Evolutionary conservation across 2,888 invertebrate genomes (phyloP).

Genomic region (Gandaritis pyraliata): DNA sequence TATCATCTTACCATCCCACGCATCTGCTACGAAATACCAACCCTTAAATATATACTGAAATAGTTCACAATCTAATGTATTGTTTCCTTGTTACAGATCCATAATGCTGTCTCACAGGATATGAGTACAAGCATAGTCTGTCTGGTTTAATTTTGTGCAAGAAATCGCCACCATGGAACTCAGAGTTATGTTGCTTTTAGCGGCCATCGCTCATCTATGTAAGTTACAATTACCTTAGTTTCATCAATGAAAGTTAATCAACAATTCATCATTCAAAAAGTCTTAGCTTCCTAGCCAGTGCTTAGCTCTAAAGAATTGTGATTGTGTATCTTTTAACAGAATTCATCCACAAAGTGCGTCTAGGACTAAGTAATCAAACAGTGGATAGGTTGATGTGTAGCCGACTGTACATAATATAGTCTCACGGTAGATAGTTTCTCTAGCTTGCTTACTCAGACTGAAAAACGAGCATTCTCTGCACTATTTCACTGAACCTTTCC

Average conservation of each 20-base stretch:
- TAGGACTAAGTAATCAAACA: too few relatives aligned
- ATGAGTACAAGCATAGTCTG: constrained; percentile 43
- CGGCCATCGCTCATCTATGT: constrained; percentile 68
- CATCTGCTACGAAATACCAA: background rate
- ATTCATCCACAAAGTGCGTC: too few relatives aligned
- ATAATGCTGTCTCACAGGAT: constrained; percentile 48
- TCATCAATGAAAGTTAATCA: too few relatives aligned
- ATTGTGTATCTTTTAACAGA: too few relatives aligned
- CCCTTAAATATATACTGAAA: background rate
- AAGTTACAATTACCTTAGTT: constrained; percentile 49
- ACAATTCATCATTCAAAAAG: too few relatives aligned
- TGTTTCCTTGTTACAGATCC: constrained; percentile 27
- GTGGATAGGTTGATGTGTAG: too few relatives aligned
- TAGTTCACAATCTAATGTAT: constrained; percentile 1
- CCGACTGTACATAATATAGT: constrained; percentile 8
- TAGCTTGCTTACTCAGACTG: background rate
- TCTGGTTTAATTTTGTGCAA: constrained; percentile 17
- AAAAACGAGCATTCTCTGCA: constrained; percentile 15
- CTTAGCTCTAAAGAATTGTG: too few relatives aligned
- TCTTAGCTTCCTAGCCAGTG: too few relatives aligned
- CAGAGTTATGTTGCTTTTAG: constrained; percentile 60
- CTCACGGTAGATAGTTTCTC: background rate
- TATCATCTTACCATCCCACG: background rate
- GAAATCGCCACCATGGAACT: constrained; percentile 59
- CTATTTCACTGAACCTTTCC: constrained; percentile 26